Percentiles rank a stretch among this genome's conserved stretches.
phyloP scores from a whole-genome alignment of 1,140 invertebrate species.

The Carposina sasakii region DNA sequence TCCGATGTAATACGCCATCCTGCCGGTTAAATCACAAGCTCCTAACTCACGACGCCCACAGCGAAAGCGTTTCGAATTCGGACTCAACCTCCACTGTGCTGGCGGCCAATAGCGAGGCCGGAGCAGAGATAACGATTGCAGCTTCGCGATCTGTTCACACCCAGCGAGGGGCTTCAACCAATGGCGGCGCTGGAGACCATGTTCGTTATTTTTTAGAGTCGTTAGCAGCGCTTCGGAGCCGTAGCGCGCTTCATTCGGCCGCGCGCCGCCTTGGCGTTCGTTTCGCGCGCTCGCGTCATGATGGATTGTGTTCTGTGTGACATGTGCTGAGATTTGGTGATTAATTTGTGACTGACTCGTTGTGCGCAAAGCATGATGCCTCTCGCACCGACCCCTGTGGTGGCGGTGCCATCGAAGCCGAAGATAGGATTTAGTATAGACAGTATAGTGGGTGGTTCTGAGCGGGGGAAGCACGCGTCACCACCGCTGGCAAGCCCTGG shows the following conservation, averaged over 20 bases:
- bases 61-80: conserved; percentile 56
- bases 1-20: conserved; percentile 34
- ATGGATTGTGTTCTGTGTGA: conserved; percentile 65
- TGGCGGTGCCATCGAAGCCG: conserved; percentile 87
- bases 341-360: conserved; percentile 53
- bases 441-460: conserved; percentile 87
- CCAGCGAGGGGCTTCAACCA: conserved; percentile 37
- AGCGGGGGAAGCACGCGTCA: conserved; percentile 56
- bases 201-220: conserved; percentile 46
- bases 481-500: conserved; percentile 68
- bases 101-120: conserved; percentile 35
- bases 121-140: conserved; percentile 37
- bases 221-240: conserved; percentile 26
- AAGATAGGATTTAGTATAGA: conserved; percentile 97
- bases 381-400: conserved; percentile 89
- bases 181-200: conserved; percentile 43
- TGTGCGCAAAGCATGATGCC: conserved; percentile 83
- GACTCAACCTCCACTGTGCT: conserved; percentile 43
- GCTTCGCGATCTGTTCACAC: conserved; percentile 28
- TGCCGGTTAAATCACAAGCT: conserved; percentile 53
- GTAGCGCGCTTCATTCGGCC: conserved; percentile 50
- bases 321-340: conserved; percentile 58
- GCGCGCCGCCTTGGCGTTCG: conserved; percentile 64
- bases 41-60: conserved; percentile 46
- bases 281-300: conserved; percentile 57